Base-by-base conservation (phyloP, 1,140 invertebrate genomes). In the Zaprionus capensis region DNA sequence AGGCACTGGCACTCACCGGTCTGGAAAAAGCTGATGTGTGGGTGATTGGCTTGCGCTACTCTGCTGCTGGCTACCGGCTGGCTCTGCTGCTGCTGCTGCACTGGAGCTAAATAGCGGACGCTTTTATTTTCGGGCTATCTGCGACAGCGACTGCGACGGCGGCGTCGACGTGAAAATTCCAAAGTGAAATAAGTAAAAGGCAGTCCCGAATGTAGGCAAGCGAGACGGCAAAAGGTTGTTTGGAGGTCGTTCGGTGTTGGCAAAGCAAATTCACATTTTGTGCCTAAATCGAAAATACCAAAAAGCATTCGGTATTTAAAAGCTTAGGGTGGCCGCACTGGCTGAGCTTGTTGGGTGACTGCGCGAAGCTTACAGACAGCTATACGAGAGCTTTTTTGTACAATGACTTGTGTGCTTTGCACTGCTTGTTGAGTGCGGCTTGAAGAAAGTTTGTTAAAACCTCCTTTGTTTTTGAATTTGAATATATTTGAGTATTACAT, bases 171-270 rank as follows among this genome's bases (percentile, higher is more conserved):
- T 74, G 78, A 81, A 80, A 82, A 88, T 90, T 88, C 84, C 84
- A 88, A 87, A 87, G 77, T 57, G 73, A 80, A 85, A 77, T 70
- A 86, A 82, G 72, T 63, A 81, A 86, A 56, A 71, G 36, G 74
- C 41, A 15, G 41, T n/a, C 41, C 65, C 69, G 59, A 74, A 70
- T 68, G 81, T 81, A 62, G 71, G 72, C 80, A 66, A 83, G 55
- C 81, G 69, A 81, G 78, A 82, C 85, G 76, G 76, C 85, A 90
- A 85, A 90, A 90, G 85, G 85, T 90, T 90, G 85, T 90, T 90
- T 90, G 68, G 85, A 90, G 85, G 85, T 90, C 85, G 85, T 90
- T 57, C 84, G 69, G 84, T 88, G 84, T 90, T 88, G 84, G 71
- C 65, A 80, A 90, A 73, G 62, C 66, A 61, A 67, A 44, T 68